These are phyloP conservation scores for Macrobrachium rosenbergii DNA, from an alignment of 1,140 invertebrate genomes.

Conservation along the genomic window DNA sequence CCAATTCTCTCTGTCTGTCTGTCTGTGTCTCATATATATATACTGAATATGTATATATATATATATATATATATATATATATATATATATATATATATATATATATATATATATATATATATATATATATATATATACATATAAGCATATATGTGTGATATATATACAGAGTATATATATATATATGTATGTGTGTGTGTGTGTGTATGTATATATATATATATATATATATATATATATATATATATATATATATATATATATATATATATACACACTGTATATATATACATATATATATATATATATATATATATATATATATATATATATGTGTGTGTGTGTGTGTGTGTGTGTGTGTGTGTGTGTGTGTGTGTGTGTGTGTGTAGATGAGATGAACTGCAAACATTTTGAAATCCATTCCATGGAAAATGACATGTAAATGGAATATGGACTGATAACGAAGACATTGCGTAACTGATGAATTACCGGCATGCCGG, in stretches of 20 bases:
- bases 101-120: neutral
- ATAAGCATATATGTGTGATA: neutral
- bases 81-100: neutral
- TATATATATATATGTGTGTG: neutral
- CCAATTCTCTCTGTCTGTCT: too few relatives aligned
- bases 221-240: conserved; percentile 5
- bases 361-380: too few relatives aligned
- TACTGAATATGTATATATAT: neutral
- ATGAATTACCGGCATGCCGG: too few relatives aligned
- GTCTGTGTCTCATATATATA: too few relatives aligned
- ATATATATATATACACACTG: too few relatives aligned
- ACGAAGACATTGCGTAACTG: too few relatives aligned
- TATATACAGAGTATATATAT: too few relatives aligned
- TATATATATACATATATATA: conserved; percentile 18
- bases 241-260: neutral
- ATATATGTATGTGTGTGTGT: neutral
- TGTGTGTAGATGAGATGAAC: too few relatives aligned
- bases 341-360: too few relatives aligned
- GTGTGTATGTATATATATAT: neutral
- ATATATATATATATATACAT: neutral
- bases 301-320: conserved; percentile 13
- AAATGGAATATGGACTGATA: too few relatives aligned
- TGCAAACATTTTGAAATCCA: too few relatives aligned
- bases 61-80: conserved; percentile 1
- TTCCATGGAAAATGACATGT: too few relatives aligned